Percentiles rank a stretch among this genome's conserved stretches.
These are phyloP conservation scores for Mus spicilegus DNA, from an alignment of 2,113 vertebrate genomes.

Conservation along the genomic window DNA sequence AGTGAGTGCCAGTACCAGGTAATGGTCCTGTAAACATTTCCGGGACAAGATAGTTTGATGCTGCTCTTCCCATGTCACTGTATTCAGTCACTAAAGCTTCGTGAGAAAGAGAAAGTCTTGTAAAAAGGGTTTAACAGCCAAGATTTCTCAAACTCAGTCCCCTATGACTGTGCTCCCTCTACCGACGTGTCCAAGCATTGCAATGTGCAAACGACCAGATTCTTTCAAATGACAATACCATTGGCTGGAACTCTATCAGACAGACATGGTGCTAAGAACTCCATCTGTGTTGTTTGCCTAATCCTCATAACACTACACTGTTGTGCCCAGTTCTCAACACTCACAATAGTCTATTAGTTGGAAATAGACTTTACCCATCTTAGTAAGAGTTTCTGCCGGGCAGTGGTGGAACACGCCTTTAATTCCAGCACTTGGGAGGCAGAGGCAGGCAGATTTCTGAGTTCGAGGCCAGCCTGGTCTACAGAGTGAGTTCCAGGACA, in stretches of 20 bases:
- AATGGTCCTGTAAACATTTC: not conserved
- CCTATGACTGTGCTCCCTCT: slow-evolving; percentile 63
- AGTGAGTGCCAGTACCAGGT: not conserved
- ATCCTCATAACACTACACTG: not conserved
- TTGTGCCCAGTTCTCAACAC: not conserved
- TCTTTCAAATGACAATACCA: not conserved
- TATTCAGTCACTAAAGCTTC: not conserved
- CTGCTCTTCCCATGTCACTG: not conserved
- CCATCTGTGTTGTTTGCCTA: not conserved
- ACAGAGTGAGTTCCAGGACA: too few relatives aligned
- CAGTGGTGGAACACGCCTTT: too few relatives aligned
- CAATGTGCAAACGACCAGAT: not conserved
- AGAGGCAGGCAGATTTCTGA: too few relatives aligned
- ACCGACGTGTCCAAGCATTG: not conserved
- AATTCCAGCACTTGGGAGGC: too few relatives aligned
- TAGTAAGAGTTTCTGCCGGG: not conserved
- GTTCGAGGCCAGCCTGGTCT: too few relatives aligned
- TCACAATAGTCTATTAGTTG: not conserved
- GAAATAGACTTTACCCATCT: not conserved
- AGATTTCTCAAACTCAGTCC: not conserved
- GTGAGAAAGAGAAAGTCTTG: not conserved
- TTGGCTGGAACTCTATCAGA: not conserved
- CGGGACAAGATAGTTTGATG: not conserved
- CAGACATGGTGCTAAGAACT: not conserved
- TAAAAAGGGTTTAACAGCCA: not conserved